Conservation (phyloP, 2,888 invertebrate genomes). For the Cerceris ruficornis region DNA sequence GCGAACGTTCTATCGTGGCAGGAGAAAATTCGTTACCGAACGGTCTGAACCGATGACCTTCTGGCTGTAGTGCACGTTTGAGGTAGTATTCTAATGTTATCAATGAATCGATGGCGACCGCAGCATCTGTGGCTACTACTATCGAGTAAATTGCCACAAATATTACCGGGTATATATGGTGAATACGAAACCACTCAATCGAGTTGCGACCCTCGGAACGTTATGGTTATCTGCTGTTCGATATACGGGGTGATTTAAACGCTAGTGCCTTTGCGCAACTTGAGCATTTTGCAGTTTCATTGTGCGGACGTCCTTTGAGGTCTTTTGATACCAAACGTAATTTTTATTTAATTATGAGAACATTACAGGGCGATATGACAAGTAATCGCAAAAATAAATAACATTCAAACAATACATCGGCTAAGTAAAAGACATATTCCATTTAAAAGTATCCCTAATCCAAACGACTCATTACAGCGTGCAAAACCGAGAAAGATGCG, state of each 20-base stretch:
- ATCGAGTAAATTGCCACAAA: conserved; percentile 6
- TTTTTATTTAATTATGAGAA: no score
- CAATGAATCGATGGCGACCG: conserved; percentile 13
- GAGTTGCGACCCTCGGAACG: not conserved
- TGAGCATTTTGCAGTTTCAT: no score
- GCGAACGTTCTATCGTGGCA: conserved; percentile 7
- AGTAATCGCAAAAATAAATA: no score
- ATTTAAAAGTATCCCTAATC: no score
- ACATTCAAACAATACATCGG: no score
- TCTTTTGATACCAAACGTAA: no score
- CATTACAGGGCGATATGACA: no score
- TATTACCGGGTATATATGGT: not conserved
- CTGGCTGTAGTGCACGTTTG: not conserved
- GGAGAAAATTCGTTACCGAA: conserved; percentile 14
- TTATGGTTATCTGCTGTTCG: conserved; percentile 1
- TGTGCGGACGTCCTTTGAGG: no score
- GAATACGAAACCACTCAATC: conserved; percentile 1
- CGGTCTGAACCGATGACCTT: conserved; percentile 8
- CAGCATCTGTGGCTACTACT: not conserved
- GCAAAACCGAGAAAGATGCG: no score
- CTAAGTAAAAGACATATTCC: no score
- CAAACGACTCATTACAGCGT: no score
- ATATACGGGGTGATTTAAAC: not conserved
- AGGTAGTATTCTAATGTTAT: conserved; percentile 12
- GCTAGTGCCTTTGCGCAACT: no score